Base-by-base conservation (phyloP, 2,888 invertebrate genomes). In the Euplexia lucipara region DNA sequence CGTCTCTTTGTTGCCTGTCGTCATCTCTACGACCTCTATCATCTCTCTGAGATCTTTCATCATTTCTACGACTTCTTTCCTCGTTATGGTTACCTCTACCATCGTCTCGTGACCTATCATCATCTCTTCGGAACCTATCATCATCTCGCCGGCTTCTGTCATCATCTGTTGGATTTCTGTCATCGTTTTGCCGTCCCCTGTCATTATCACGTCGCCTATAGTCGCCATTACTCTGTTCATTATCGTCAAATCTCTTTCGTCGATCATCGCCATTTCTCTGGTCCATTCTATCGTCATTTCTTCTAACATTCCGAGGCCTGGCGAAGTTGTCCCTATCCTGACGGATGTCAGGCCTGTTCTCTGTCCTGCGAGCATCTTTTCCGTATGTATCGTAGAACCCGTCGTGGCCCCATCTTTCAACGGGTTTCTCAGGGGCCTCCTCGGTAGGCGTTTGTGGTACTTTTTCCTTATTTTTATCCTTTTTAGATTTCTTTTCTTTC, bases 331-430 rank as follows among this genome's bases (percentile, higher is more conserved):
- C 87, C 35, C 85, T 82, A 12, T 88, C 86, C 10, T 83, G 65
- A 18, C 60, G 70, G 51, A 79, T 83, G n/a, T 85, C 81, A n/a
- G 83, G 78, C 45, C 85, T 86, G 2, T 85, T 75, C 10, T 91
- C 90, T 6, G 74, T 72, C 48, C 93, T 83, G 18, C 84, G 83
- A 1, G 92, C 93, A 47, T 90, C 91, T 82, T 91, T 86, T 0
- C 95, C 95, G 64, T 95, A 93, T 0, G 91, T 94, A 37, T 95
- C 94, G 68, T 92, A 95, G 68, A 92, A 95, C 1, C 95, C 94
- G 56, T 94, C 94, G 69, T 95, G 95, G 1, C 93, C 94, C 95
- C 95, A 94, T 61, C 90, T 86, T 49, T 93, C 91, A 42, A 84
- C 84, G 9, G 84, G 77, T 62, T 90, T 88, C 1, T 86, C 70